Evolutionary conservation across 2,888 invertebrate species (phyloP).

Genomic region (Linnaemya vulpina): DNA sequence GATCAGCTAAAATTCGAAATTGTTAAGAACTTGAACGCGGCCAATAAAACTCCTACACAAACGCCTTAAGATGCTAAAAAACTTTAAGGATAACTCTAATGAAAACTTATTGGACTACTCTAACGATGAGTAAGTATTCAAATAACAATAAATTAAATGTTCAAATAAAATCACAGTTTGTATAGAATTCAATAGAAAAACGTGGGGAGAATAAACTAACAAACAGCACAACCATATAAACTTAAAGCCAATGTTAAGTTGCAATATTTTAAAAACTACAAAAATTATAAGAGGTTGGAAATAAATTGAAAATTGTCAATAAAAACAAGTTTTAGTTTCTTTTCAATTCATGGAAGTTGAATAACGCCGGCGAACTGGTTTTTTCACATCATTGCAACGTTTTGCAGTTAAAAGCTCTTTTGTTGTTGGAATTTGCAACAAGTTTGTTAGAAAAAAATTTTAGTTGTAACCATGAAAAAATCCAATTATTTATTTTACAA

Average conservation of each 20-base stretch:
- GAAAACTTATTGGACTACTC: conserved; percentile 55
- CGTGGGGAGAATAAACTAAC: background rate
- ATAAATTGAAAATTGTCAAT: conserved; percentile 30
- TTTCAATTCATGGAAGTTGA: conserved; percentile 15
- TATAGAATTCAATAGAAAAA: background rate
- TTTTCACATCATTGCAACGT: conserved; percentile 29
- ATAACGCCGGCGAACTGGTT: conserved; percentile 55
- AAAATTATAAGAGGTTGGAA: background rate
- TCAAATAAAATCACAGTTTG: conserved; percentile 64
- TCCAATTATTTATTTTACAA: conserved; percentile 1
- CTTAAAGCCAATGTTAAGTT: conserved; percentile 58
- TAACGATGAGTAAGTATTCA: conserved; percentile 57
- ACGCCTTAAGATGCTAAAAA: conserved; percentile 58
- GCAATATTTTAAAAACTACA: background rate
- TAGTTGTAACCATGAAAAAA: conserved; percentile 54
- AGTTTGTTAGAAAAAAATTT: conserved; percentile 4
- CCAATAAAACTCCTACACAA: conserved; percentile 34
- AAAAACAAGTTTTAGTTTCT: conserved; percentile 42
- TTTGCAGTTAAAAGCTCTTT: conserved; percentile 20
- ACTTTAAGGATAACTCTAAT: conserved; percentile 60
- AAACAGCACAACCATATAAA: conserved; percentile 12
- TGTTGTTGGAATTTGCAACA: background rate
- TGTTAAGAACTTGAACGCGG: background rate
- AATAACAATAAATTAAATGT: conserved; percentile 6
- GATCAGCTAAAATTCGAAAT: conserved; percentile 20